Conservation (phyloP, 2,113 vertebrate genomes). For the Chlorodrepanis virens region DNA sequence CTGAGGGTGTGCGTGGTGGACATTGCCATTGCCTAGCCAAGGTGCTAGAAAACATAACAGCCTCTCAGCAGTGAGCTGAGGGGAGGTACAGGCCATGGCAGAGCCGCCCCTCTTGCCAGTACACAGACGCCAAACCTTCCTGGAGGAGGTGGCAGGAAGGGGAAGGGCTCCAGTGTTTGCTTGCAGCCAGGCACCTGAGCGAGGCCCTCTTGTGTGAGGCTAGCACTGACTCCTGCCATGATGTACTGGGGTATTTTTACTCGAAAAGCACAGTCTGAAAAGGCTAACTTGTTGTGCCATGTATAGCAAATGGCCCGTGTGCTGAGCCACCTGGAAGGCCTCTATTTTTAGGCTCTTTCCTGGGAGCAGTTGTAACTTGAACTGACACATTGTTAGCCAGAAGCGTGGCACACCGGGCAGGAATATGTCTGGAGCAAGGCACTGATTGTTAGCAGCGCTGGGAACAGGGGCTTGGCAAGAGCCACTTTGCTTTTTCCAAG, state of each 20-base stretch:
- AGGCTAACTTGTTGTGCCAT: neutral
- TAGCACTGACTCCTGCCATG: neutral
- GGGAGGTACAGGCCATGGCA: neutral
- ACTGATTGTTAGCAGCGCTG: neutral
- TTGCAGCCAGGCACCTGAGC: neutral
- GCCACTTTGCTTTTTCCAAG: neutral
- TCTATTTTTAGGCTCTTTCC: constrained; percentile 46
- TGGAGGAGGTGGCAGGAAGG: neutral
- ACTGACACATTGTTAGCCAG: constrained; percentile 11
- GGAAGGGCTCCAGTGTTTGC: neutral
- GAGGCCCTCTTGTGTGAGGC: neutral
- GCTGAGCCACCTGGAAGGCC: constrained; percentile 47
- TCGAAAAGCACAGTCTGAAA: neutral
- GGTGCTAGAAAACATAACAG: neutral
- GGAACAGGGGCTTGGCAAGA: neutral
- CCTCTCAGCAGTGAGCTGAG: neutral
- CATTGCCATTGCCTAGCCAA: neutral
- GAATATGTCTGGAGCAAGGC: neutral
- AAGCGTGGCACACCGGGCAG: neutral
- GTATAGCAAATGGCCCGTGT: neutral
- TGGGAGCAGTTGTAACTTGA: neutral
- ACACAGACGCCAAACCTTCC: neutral
- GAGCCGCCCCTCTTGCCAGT: neutral
- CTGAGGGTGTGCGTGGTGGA: neutral
- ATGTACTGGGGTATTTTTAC: neutral